Evolutionary conservation across 2,888 invertebrate species (phyloP), one percentile per base, ranked within the genome.

Genomic region (Aricia artaxerxes): DNA sequence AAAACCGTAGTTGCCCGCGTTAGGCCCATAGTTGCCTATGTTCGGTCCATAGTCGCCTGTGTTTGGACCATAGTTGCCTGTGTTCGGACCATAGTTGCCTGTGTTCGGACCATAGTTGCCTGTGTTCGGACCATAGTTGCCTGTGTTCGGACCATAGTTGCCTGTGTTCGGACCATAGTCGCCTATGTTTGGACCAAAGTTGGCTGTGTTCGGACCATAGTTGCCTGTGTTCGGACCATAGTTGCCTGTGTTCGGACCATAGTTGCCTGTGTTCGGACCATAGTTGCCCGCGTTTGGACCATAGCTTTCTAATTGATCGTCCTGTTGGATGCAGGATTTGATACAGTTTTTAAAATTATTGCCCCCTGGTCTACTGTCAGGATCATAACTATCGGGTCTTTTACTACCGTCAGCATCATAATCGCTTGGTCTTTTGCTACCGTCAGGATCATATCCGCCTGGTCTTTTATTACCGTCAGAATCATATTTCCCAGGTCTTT

Each of bases 21-120:
- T 64, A 1, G 64, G 64, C 31, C 9, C 31, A 64, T 1, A 64
- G 78, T 77, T 69, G 31, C 31, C 38, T 79, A 79, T n/a, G 11
- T 64, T 64, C 31, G 64, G 31, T 35, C 9, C 64, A 64, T 64
- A 64, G 4, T 61, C 9, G 24, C 31, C 64, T 31, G 64, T 11
- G 11, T 64, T 64, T 0, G 64, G 64, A 31, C 9, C 11, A 31
- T 31, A 64, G 1, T 31, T 64, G 64, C 31, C 64, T 3, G 11
- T 2, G 0, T 64, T 64, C 4, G 64, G 31, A 64, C 24, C 31
- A 64, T 64, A 61, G 9, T 61, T 61, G 24, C 61, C 24, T 7
- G 24, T 24, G 24, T 61, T 61, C 0, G 61, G 9, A 2, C n/a
- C 61, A 61, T 24, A 61, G 24, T 61, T 61, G 24, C 24, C 61